Conservation (phyloP, 2,797 vertebrate species). For the Trachurus trachurus region DNA sequence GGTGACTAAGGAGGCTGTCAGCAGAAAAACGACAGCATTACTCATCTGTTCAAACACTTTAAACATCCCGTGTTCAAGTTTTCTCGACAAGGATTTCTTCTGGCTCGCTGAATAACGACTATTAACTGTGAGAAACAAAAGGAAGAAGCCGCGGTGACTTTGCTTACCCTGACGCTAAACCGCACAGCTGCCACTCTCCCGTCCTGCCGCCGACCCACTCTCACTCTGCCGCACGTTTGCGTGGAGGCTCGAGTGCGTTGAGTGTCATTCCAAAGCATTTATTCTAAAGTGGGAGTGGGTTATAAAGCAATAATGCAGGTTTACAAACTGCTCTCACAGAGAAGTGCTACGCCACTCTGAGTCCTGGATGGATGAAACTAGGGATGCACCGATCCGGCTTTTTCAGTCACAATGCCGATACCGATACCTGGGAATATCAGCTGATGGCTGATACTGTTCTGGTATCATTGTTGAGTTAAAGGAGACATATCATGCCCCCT, state of each 20-base stretch:
- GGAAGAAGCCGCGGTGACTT: background rate
- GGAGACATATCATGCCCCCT: too few relatives aligned
- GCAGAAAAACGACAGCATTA: conserved; percentile 29
- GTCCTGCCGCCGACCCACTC: background rate
- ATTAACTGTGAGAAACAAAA: conserved; percentile 5
- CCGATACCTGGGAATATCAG: too few relatives aligned
- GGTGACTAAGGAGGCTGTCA: conserved; percentile 10
- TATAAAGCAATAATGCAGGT: background rate
- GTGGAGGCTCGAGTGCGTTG: background rate
- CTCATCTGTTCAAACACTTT: conserved; percentile 26
- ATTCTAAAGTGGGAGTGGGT: background rate
- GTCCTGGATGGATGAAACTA: background rate
- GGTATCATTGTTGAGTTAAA: too few relatives aligned
- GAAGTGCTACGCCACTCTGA: background rate
- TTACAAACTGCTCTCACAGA: background rate
- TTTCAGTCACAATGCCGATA: too few relatives aligned
- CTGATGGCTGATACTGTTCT: too few relatives aligned
- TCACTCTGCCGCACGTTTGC: background rate
- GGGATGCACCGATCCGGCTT: too few relatives aligned
- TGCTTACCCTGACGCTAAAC: background rate
- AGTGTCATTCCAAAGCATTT: background rate
- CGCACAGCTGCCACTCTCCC: background rate
- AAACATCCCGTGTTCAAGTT: conserved; percentile 5
- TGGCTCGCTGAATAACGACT: conserved; percentile 2
- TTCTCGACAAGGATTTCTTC: conserved; percentile 20